Evolutionary conservation across 2,113 vertebrate genomes (phyloP).

Genomic region (Grus americana): DNA sequence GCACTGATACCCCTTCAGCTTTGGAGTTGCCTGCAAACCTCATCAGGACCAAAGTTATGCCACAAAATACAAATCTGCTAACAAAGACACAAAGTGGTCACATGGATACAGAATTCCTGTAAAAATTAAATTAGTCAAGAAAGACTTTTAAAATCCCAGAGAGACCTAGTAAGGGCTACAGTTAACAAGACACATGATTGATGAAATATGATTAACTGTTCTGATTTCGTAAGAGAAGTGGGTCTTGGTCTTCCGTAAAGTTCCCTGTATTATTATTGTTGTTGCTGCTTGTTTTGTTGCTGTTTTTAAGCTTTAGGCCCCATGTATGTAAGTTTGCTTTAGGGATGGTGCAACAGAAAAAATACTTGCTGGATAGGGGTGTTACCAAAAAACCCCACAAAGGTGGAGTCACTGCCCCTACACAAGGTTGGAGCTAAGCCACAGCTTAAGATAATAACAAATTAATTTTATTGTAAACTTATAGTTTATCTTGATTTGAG

Average conservation of each 20-base stretch:
- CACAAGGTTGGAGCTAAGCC: not conserved
- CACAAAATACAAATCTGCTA: not conserved
- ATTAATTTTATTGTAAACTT: not conserved
- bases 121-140: not conserved
- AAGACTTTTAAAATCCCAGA: not conserved
- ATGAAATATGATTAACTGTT: not conserved
- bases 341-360: not conserved
- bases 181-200: not conserved
- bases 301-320: not conserved
- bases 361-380: not conserved
- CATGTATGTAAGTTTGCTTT: not conserved
- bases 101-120: not conserved
- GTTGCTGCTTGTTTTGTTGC: not conserved
- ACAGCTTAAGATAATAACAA: not conserved
- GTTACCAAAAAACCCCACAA: not conserved
- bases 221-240: not conserved
- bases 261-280: not conserved
- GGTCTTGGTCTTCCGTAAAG: not conserved
- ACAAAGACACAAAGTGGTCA: not conserved
- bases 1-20: not conserved
- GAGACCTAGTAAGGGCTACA: not conserved
- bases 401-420: not conserved
- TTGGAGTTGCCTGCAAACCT: not conserved
- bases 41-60: not conserved
- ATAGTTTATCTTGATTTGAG: not conserved